A percentile compares a stretch with the other conserved stretches of the same genome.
phyloP scores from a whole-genome alignment of 2,113 vertebrate species.

The Etheostoma cragini region DNA sequence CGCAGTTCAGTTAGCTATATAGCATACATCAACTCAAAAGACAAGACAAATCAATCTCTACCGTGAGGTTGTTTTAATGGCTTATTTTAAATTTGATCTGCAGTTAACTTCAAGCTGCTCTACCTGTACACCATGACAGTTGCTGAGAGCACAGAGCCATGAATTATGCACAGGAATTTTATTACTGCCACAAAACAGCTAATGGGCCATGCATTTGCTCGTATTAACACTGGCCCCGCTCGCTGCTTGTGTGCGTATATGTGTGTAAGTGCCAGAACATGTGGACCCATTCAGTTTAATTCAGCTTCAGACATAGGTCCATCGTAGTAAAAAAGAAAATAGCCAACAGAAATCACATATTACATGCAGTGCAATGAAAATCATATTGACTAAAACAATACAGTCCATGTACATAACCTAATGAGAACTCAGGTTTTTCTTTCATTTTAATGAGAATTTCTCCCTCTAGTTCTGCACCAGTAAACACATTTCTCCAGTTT shows the following conservation, averaged over 20 bases:
- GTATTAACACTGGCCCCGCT: slow-evolving; percentile 49
- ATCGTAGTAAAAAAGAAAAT: slow-evolving; percentile 1
- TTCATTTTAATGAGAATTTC: slow-evolving; percentile 2
- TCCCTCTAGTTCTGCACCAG: neutral
- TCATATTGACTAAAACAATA: neutral
- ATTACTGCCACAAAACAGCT: slow-evolving; percentile 72
- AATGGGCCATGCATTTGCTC: slow-evolving; percentile 64
- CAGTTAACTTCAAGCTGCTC: slow-evolving; percentile 61
- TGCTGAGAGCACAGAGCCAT: slow-evolving; percentile 54
- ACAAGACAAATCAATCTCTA: slow-evolving; percentile 37
- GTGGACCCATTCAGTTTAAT: neutral
- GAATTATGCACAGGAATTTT: slow-evolving; percentile 70
- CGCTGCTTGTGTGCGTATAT: neutral
- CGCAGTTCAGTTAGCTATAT: slow-evolving; percentile 14
- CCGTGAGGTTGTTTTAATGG: slow-evolving; percentile 43
- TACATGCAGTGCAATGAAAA: neutral
- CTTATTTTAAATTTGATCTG: slow-evolving; percentile 54
- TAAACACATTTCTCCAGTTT: neutral
- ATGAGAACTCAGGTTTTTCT: neutral
- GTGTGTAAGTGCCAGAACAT: neutral
- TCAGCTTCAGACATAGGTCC: slow-evolving; percentile 8
- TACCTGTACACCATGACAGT: slow-evolving; percentile 58
- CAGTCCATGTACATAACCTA: neutral
- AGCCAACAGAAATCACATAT: slow-evolving; percentile 2
- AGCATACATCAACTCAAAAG: slow-evolving; percentile 9